Percentiles rank a stretch among this genome's conserved stretches.
These are phyloP conservation scores for Netelia virgata DNA, from an alignment of 2,888 invertebrate species.

Conservation along the genomic window DNA sequence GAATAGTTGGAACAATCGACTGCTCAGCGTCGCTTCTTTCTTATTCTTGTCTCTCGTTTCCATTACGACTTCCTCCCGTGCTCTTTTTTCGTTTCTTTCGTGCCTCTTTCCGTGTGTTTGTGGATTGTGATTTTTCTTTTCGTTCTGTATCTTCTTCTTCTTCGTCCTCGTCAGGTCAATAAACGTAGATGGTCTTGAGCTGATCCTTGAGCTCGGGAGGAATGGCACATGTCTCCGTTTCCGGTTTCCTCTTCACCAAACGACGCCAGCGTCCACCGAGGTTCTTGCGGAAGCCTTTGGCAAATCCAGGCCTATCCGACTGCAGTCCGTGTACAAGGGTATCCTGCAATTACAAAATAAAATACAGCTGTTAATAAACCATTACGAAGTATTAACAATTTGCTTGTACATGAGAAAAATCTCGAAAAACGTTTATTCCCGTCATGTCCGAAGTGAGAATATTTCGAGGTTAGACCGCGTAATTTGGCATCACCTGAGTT, in stretches of 20 bases:
- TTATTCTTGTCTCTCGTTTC: not conserved
- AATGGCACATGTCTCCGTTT: constrained; percentile 93
- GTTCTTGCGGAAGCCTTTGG: constrained; percentile 93
- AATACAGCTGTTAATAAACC: not conserved
- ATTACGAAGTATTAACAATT: not conserved
- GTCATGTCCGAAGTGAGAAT: not conserved
- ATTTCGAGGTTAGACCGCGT: not conserved
- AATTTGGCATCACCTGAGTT: too few relatives aligned
- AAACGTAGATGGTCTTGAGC: constrained; percentile 95
- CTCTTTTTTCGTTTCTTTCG: not conserved
- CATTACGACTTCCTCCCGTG: not conserved
- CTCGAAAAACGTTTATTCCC: not conserved
- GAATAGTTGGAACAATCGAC: constrained; percentile 14
- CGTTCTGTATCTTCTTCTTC: constrained; percentile 7
- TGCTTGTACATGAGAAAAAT: not conserved
- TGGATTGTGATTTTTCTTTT: not conserved
- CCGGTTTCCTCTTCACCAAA: constrained; percentile 93
- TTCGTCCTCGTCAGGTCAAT: constrained; percentile 85
- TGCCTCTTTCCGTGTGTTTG: not conserved
- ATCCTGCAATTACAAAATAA: constrained; percentile 88
- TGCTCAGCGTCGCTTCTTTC: constrained; percentile 4
- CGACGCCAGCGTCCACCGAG: constrained; percentile 94
- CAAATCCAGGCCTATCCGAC: constrained; percentile 90
- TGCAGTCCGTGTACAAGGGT: constrained; percentile 90
- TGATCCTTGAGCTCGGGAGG: constrained; percentile 95